Conservation (phyloP, 2,888 invertebrate species). For the Spilosoma lubricipeda region DNA sequence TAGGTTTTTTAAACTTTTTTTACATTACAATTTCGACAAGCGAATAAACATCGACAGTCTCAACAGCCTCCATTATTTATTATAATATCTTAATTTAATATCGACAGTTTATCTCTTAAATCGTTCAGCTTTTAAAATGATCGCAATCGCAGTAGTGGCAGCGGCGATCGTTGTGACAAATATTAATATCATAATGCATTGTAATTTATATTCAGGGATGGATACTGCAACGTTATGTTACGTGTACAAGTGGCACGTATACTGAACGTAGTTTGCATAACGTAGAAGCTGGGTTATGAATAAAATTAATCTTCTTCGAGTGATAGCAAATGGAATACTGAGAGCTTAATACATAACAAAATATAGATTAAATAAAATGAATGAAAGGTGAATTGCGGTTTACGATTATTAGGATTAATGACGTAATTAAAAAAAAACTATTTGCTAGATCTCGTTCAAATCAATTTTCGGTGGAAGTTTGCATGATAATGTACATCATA, state of each 20-base stretch:
- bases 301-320: background rate
- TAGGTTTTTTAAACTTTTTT: no score
- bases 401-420: no score
- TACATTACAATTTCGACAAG: background rate
- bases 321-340: background rate
- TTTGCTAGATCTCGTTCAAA: no score
- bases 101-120: background rate
- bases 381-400: no score
- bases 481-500: no score
- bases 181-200: background rate
- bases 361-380: background rate
- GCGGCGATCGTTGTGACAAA: background rate
- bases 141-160: background rate
- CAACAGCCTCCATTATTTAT: background rate
- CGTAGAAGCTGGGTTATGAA: background rate
- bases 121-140: background rate
- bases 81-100: background rate
- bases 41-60: background rate
- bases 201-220: background rate
- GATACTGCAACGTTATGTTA: background rate
- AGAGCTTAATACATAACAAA: background rate
- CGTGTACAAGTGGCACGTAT: background rate
- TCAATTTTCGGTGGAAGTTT: no score
- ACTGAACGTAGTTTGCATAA: background rate
- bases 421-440: no score